phyloP scores from a whole-genome alignment of 2,888 invertebrate species.

The Vandiemenella viatica region DNA sequence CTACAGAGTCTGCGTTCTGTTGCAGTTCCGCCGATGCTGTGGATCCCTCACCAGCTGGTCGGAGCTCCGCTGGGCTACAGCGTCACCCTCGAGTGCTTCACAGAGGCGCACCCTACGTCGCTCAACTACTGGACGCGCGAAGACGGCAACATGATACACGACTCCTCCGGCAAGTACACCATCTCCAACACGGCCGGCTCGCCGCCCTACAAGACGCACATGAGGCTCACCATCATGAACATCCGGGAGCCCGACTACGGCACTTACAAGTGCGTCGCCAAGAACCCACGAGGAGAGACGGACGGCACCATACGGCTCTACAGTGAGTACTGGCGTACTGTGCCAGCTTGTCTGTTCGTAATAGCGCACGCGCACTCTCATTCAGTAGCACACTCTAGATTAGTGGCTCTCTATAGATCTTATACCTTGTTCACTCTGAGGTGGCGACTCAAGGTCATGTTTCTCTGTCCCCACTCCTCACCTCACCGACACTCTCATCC shows the following conservation, averaged over 20 bases:
- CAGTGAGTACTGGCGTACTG: constrained; percentile 47
- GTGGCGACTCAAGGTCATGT: too few species aligned
- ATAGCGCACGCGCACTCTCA: too few species aligned
- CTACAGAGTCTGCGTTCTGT: neutral
- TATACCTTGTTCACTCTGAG: too few species aligned
- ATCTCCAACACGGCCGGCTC: constrained; percentile 42
- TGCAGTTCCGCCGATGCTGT: constrained; percentile 79
- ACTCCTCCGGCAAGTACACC: constrained; percentile 64
- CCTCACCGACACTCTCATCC: too few species aligned
- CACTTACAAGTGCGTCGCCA: constrained; percentile 75
- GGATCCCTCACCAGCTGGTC: constrained; percentile 81
- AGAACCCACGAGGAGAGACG: constrained; percentile 81
- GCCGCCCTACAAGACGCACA: constrained; percentile 72
- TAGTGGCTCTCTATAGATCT: too few species aligned
- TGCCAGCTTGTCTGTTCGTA: neutral
- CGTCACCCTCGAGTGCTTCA: constrained; percentile 74
- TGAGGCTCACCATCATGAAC: constrained; percentile 66
- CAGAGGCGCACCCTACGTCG: constrained; percentile 81
- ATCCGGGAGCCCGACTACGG: constrained; percentile 68
- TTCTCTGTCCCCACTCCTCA: too few species aligned
- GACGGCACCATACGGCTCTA: constrained; percentile 79
- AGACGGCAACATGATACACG: constrained; percentile 79
- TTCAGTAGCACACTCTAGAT: too few species aligned
- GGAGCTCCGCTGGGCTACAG: constrained; percentile 70
- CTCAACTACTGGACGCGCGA: constrained; percentile 82